Evolutionary conservation across 2,113 vertebrate genomes (phyloP).

Genomic region (Seriola rivoliana): DNA sequence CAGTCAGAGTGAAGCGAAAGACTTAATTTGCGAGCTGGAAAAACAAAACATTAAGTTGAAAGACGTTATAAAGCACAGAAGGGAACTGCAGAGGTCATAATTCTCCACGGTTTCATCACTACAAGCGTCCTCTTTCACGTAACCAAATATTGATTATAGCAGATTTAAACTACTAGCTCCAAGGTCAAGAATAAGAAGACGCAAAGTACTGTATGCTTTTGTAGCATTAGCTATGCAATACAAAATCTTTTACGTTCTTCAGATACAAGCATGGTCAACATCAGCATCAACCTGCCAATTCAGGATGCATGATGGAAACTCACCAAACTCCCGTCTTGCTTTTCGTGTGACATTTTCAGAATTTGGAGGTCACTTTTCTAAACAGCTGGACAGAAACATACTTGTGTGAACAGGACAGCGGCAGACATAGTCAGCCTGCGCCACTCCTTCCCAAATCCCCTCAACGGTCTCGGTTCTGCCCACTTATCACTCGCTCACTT

Average conservation of each 20-base stretch:
- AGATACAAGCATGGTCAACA: not conserved
- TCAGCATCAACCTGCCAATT: not conserved
- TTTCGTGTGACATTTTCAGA: not conserved
- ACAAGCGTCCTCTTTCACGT: too few relatives aligned
- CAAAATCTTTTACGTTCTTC: too few relatives aligned
- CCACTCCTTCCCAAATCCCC: constrained; percentile 23
- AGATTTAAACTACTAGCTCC: too few relatives aligned
- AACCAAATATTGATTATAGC: too few relatives aligned
- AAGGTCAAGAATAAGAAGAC: not conserved
- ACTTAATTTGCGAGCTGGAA: too few relatives aligned
- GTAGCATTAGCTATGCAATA: too few relatives aligned
- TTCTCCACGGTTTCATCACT: too few relatives aligned
- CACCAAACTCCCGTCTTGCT: not conserved
- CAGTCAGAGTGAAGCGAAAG: too few relatives aligned
- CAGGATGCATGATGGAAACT: not conserved
- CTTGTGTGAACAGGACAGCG: constrained; percentile 1
- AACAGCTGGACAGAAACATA: constrained; percentile 15
- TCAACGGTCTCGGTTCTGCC: constrained; percentile 28
- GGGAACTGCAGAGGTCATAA: too few relatives aligned
- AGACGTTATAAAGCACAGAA: too few relatives aligned
- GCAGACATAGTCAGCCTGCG: not conserved
- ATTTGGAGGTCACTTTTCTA: not conserved
- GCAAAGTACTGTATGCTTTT: not conserved
- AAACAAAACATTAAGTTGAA: too few relatives aligned
- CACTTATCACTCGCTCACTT: constrained; percentile 49